Conservation (phyloP, 53 echinoderm and acorn worm genomes). For the Henricia sp. region DNA sequence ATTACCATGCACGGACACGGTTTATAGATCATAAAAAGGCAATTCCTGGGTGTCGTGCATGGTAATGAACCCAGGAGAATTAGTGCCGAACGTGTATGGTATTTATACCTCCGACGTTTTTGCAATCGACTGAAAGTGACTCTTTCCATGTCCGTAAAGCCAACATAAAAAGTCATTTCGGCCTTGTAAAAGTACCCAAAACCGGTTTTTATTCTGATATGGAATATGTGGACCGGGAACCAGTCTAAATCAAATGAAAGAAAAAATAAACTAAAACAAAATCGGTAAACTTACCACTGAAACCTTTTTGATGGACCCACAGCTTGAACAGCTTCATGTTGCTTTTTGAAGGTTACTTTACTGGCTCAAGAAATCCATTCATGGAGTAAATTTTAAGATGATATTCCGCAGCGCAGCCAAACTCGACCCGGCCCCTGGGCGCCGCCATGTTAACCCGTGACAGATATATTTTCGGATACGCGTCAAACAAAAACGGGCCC, state of each 20-base stretch:
- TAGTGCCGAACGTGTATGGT: too few relatives aligned
- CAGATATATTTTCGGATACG: not conserved
- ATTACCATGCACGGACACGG: too few relatives aligned
- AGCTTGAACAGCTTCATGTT: constrained; percentile 87
- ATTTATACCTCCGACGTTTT: too few relatives aligned
- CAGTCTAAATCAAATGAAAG: not conserved
- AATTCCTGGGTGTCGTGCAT: too few relatives aligned
- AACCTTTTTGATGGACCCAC: constrained; percentile 88
- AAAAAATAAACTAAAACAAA: too few relatives aligned
- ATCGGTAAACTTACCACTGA: constrained; percentile 76
- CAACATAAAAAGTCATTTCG: too few relatives aligned
- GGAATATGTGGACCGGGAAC: not conserved
- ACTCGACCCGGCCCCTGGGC: not conserved
- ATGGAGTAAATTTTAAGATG: not conserved
- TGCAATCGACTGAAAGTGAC: too few relatives aligned
- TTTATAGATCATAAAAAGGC: too few relatives aligned
- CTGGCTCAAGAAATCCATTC: not conserved
- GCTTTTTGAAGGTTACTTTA: not conserved
- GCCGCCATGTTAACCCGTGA: constrained; percentile 17
- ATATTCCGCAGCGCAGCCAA: not conserved
- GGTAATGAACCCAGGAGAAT: too few relatives aligned
- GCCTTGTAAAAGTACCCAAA: not conserved
- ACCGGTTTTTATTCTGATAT: not conserved
- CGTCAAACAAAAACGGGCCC: too few relatives aligned
- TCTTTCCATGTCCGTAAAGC: too few relatives aligned